These are phyloP conservation scores for Choloepus didactylus DNA, from an alignment of 2,797 vertebrate species.

Conservation along the genomic window DNA sequence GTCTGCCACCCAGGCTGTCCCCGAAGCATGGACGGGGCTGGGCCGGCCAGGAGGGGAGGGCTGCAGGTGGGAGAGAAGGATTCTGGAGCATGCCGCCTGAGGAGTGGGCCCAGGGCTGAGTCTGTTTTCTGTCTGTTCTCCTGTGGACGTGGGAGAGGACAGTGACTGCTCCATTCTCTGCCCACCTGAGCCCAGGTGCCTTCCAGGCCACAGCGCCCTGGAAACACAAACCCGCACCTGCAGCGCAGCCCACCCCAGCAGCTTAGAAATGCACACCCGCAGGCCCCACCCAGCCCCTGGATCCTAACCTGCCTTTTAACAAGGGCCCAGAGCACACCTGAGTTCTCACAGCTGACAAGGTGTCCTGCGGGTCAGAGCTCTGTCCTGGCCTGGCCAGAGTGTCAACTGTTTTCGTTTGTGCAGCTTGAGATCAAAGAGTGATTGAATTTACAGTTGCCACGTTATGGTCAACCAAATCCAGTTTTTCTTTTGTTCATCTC, in stretches of 20 bases:
- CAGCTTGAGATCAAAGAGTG: neutral
- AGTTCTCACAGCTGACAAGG: too few species aligned
- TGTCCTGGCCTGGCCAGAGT: too few species aligned
- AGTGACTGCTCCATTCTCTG: rapidly evolving
- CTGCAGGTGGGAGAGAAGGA: neutral
- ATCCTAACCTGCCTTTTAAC: rapidly evolving
- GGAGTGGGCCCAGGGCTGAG: too few species aligned
- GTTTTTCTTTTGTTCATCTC: too few species aligned
- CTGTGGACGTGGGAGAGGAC: too few species aligned
- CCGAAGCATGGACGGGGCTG: rapidly evolving
- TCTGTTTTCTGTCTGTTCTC: neutral
- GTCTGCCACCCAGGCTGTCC: neutral
- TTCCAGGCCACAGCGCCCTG: too few species aligned
- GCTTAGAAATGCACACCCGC: neutral
- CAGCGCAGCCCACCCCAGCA: neutral
- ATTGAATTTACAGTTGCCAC: neutral
- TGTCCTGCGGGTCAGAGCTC: too few species aligned
- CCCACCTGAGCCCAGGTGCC: rapidly evolving
- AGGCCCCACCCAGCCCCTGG: rapidly evolving
- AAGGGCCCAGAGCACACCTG: neutral
- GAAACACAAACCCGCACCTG: neutral
- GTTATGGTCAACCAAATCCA: rapidly evolving
- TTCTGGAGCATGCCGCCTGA: rapidly evolving
- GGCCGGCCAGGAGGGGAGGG: too few species aligned
- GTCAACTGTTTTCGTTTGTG: too few species aligned